Evolutionary conservation across 1,140 invertebrate species (phyloP).

Genomic region (Eueides isabella): DNA sequence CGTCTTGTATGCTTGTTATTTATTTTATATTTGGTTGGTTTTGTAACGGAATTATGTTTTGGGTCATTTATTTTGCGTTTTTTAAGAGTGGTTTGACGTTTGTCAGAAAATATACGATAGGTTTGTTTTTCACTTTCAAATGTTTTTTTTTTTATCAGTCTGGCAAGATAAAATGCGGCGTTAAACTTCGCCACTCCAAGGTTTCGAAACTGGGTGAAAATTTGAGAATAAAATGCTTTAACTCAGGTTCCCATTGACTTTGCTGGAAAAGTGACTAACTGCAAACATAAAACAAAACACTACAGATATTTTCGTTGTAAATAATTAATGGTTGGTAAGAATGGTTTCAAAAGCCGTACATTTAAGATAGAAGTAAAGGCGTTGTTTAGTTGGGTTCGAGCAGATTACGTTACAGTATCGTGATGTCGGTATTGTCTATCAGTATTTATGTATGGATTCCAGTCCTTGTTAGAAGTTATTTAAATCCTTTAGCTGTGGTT

Average conservation of each 20-base stretch:
- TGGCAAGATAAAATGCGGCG: too few species aligned
- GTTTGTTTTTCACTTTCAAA: too few species aligned
- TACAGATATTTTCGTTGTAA: too few species aligned
- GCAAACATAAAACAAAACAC: too few species aligned
- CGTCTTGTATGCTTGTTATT: slow-evolving; percentile 42
- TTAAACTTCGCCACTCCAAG: too few species aligned
- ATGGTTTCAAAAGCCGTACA: neutral
- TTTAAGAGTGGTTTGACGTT: too few species aligned
- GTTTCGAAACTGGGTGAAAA: too few species aligned
- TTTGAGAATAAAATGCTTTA: too few species aligned
- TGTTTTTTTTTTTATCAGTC: too few species aligned
- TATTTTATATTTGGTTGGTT: slow-evolving; percentile 36
- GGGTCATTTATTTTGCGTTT: slow-evolving; percentile 3
- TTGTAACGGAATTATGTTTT: slow-evolving; percentile 28
- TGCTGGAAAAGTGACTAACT: too few species aligned
- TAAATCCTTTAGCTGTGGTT: neutral
- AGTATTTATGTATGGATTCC: slow-evolving; percentile 17
- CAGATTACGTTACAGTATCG: slow-evolving; percentile 50
- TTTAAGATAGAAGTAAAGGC: slow-evolving; percentile 20
- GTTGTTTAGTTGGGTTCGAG: slow-evolving; percentile 18
- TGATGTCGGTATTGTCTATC: slow-evolving; percentile 32
- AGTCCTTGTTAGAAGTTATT: neutral
- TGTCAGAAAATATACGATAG: too few species aligned
- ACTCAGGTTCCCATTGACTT: too few species aligned
- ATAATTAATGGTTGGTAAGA: neutral